Conservation (phyloP, 2,797 vertebrate species). For the Vespertilio murinus region DNA sequence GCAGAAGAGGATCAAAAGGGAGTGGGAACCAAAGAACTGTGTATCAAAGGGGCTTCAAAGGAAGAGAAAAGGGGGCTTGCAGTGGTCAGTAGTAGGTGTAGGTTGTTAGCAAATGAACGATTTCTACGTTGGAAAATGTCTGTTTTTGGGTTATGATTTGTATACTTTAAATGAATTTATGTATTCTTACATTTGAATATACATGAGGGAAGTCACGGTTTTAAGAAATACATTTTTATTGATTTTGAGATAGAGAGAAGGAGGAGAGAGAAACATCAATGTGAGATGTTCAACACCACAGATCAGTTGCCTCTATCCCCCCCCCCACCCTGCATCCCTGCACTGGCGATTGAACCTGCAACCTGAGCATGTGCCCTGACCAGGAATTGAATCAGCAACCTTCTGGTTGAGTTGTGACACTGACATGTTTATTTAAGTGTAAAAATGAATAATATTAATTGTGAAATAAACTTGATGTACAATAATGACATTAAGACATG, state of each 20-base stretch:
- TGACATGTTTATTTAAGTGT: conserved; percentile 39
- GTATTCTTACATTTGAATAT: not conserved
- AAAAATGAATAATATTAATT: conserved; percentile 21
- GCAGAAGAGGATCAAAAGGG: not conserved
- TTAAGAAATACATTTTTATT: not conserved
- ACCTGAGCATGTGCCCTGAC: not conserved
- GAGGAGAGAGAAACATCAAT: not conserved
- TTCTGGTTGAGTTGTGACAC: not conserved
- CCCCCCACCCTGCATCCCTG: too few relatives aligned
- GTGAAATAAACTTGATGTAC: not conserved
- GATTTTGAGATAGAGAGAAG: not conserved
- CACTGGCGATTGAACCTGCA: not conserved
- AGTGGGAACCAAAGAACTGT: not conserved
- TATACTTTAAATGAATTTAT: not conserved
- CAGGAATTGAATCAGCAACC: not conserved
- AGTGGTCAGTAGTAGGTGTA: not conserved
- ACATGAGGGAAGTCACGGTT: not conserved
- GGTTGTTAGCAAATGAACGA: not conserved
- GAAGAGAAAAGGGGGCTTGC: not conserved
- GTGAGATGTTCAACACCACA: too few relatives aligned
- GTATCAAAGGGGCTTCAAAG: not conserved
- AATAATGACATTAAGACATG: not conserved
- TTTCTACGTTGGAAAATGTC: conserved; percentile 10
- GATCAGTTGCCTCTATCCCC: not conserved
- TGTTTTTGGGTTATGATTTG: not conserved